These are phyloP conservation scores for Diachasma alloeum DNA, from an alignment of 1,140 invertebrate species.

Conservation along the genomic window DNA sequence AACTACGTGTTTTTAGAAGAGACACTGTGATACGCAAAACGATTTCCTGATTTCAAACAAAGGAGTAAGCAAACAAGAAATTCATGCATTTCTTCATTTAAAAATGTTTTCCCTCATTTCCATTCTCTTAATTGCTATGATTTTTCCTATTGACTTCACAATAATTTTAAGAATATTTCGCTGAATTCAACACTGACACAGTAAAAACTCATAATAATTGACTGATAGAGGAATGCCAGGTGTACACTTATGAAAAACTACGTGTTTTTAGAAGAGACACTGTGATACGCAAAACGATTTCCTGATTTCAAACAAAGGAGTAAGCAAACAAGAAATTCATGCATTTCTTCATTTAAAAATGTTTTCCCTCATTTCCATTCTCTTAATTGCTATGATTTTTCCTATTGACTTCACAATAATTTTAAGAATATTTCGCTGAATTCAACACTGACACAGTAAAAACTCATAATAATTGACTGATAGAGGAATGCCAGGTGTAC, in stretches of 20 bases:
- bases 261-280: background rate
- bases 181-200: background rate
- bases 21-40: background rate
- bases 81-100: too few relatives aligned
- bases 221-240: background rate
- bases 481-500: background rate
- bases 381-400: too few relatives aligned
- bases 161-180: background rate
- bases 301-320: background rate
- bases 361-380: too few relatives aligned
- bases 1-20: background rate
- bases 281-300: conserved; percentile 11
- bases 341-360: too few relatives aligned
- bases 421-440: background rate
- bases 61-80: conserved; percentile 20
- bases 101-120: too few relatives aligned
- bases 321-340: conserved; percentile 35
- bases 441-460: background rate
- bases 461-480: background rate
- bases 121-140: too few relatives aligned
- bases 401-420: too few relatives aligned
- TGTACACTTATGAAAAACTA: background rate
- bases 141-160: too few relatives aligned
- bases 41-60: background rate
- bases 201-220: background rate